Evolutionary conservation across 2,888 invertebrate genomes (phyloP), one percentile per base, ranked within the genome.

Genomic region (Drosophila paramelanica): DNA sequence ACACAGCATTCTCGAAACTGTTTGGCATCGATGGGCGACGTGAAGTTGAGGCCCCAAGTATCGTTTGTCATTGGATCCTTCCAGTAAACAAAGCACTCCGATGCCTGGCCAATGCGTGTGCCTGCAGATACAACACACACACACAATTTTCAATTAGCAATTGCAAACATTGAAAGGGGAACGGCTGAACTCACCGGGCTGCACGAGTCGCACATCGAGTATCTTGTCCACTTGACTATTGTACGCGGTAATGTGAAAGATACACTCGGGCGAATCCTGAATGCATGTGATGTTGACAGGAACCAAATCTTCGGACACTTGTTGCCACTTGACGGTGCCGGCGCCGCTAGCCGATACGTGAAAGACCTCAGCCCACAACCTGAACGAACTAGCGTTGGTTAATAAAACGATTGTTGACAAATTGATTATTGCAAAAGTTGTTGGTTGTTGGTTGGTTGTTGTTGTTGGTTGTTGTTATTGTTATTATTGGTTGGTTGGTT

Each of bases 41-140:
- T 98, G 92, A 99, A 99, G 93, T 99, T 99, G 78, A 99, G 95
- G 69, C 99, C 99, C 99, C 99, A 99, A 45, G 99, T 99, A 93
- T 98, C 98, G 93, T 97, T 97, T 89, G 97, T 97, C 96, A 97
- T 97, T 51, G 98, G 96, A 93, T 99, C 99, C 92, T 98, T 98
- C 99, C 99, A 99, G 93, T 99, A 99, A 65, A 99, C 97, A 93
- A 99, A 99, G 93, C 99, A 98, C 94, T 99, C 99, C 41, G 98
- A 98, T 43, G 98, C 98, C 93, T 98, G 98, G 23, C 98, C 98
- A 91, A 99, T 97, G 85, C 98, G 95, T 58, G 98, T 99, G 65
- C 98, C 98, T 98, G 92, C 93, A 79, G 50, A 25, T 45, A 27
- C 17, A 8, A 25, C 20, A 46, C 17, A 53, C 13, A 42, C 10